Percentiles rank a stretch among this genome's conserved stretches.
These are phyloP conservation scores for Calliopum simillimum DNA, from an alignment of 2,888 invertebrate genomes.

Conservation along the genomic window DNA sequence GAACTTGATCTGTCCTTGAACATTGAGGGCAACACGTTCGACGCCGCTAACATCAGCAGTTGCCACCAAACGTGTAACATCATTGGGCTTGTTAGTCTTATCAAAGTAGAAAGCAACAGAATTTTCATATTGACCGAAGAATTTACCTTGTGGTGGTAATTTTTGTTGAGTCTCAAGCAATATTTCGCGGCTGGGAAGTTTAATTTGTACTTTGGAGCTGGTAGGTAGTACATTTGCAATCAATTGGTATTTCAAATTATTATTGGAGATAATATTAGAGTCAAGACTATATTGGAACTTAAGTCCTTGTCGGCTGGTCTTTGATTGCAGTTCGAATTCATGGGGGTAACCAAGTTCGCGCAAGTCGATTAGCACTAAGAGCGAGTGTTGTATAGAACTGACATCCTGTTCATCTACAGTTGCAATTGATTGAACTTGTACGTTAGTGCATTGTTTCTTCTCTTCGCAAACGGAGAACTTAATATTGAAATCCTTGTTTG, in stretches of 20 bases:
- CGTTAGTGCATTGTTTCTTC: constrained; percentile 81
- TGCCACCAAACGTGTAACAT: constrained; percentile 73
- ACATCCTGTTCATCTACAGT: constrained; percentile 52
- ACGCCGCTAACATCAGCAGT: constrained; percentile 69
- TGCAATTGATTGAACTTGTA: constrained; percentile 69
- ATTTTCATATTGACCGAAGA: constrained; percentile 73
- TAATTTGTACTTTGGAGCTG: constrained; percentile 73
- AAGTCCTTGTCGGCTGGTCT: constrained; percentile 72
- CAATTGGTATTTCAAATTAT: constrained; percentile 79
- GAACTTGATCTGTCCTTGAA: constrained; percentile 73
- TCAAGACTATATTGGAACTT: constrained; percentile 75
- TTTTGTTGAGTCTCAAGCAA: constrained; percentile 72
- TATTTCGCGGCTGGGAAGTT: constrained; percentile 77
- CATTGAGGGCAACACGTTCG: constrained; percentile 68
- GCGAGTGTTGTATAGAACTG: constrained; percentile 71
- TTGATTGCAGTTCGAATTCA: constrained; percentile 79
- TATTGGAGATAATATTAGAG: constrained; percentile 77
- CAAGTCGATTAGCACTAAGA: constrained; percentile 77
- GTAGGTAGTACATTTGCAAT: constrained; percentile 75
- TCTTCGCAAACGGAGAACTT: constrained; percentile 82
- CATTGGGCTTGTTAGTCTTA: constrained; percentile 77
- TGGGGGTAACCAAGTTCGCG: constrained; percentile 80
- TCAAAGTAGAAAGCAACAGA: constrained; percentile 77
- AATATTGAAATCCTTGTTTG: constrained; percentile 79
- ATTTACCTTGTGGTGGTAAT: constrained; percentile 65